Evolutionary conservation across 2,797 vertebrate species (phyloP), one percentile per base, ranked within the genome.

Genomic region (Etheostoma nigrum): DNA sequence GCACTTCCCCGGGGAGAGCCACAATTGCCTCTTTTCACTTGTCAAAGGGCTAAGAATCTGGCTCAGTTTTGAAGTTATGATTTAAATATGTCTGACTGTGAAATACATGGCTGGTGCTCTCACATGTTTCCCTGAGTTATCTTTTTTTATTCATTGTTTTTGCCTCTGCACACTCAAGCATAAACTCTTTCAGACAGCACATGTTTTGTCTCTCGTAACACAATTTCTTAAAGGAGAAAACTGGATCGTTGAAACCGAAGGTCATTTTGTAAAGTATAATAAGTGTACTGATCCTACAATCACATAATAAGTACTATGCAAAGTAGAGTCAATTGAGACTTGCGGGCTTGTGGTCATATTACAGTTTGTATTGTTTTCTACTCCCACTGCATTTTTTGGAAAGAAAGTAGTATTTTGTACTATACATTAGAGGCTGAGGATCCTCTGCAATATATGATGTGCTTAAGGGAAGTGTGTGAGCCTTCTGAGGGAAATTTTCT

Each of bases 1-100:
- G 33, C 64, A 49, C 49, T 65, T 83, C 82, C 25, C 82, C 74
- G 45, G 49, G 47, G 79, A 74, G 54, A 71, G 16, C 18, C 18
- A 19, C 79, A 45, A 42, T 64, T 63, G 58, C 63, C 21, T 60
- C 45, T 52, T 77, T 74, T 81, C 45, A 67, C 68, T 51, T 67
- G 67, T 82, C 52, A 70, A 60, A 55, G 25, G 25, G 45, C 36
- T 23, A 10, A 30, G 21, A 75, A 47, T 60, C 52, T 51, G 13
- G 21, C 59, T 25, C 8, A 7, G 57, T 63, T 73, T 55, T 76
- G 2, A 42, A 59, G 19, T 72, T 44, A 15, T 18, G 53, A 68
- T 73, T 53, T 33, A 81, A 54, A 59, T 47, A 14, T 11, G 59
- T 53, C 25, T 61, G 27, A 21, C 23, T 69, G 14, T 44, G 25